Evolutionary conservation across 2,888 invertebrate species (phyloP).

Genomic region (Perizoma affinitatum): DNA sequence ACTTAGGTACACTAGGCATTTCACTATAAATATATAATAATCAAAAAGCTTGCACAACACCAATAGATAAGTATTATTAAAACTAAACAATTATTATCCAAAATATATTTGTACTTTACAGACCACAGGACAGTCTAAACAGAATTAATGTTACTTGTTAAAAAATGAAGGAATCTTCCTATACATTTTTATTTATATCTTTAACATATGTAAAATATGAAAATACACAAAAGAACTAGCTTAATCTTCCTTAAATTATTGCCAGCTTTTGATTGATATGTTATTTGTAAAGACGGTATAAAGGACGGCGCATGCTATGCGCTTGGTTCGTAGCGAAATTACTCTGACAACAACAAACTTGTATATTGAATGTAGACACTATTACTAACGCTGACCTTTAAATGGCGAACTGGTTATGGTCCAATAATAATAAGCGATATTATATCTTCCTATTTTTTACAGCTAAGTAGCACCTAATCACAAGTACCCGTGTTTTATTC

Average conservation of each 20-base stretch:
- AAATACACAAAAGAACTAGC: background rate
- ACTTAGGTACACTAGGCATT: slow-evolving; percentile 59
- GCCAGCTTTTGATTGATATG: background rate
- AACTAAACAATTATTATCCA: slow-evolving; percentile 36
- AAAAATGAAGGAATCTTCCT: background rate
- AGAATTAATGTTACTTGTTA: slow-evolving; percentile 8
- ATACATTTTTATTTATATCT: too few relatives aligned
- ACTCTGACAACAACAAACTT: too few relatives aligned
- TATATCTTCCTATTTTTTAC: background rate
- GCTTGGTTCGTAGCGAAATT: background rate
- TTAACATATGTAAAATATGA: background rate
- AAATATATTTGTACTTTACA: slow-evolving; percentile 54
- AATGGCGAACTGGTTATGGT: slow-evolving; percentile 7
- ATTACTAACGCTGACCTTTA: background rate
- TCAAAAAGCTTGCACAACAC: slow-evolving; percentile 53
- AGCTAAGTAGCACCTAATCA: slow-evolving; percentile 11
- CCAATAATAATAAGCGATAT: background rate
- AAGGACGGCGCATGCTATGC: background rate
- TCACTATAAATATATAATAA: slow-evolving; percentile 52
- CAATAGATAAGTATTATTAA: slow-evolving; percentile 17
- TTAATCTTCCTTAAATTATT: background rate
- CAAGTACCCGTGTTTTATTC: background rate
- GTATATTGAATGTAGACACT: background rate
- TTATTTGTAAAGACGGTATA: too few relatives aligned
- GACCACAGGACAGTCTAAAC: background rate